Evolutionary conservation across 2,888 invertebrate genomes (phyloP).

Genomic region (Campoletis raptor): DNA sequence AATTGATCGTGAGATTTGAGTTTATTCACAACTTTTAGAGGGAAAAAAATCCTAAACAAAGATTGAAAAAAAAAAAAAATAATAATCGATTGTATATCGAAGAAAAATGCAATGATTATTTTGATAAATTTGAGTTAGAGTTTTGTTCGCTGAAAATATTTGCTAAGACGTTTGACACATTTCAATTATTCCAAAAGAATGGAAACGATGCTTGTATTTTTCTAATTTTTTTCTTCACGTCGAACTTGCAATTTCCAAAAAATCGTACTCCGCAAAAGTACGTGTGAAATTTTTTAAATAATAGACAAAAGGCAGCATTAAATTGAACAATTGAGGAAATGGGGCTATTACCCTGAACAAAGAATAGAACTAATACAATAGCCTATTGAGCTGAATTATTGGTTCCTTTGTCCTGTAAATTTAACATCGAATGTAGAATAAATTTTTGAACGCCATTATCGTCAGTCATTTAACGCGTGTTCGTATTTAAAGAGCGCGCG

Average conservation of each 20-base stretch:
- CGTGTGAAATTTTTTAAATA: background rate
- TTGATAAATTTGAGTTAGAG: no score
- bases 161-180: background rate
- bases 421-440: slow-evolving; percentile 75
- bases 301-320: background rate
- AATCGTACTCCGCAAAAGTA: background rate
- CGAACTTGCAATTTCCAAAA: background rate
- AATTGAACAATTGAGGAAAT: slow-evolving; percentile 10
- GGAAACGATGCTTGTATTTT: background rate
- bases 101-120: no score
- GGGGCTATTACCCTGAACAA: slow-evolving; percentile 63
- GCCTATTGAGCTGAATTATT: slow-evolving; percentile 80
- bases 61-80: no score
- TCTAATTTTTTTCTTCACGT: background rate
- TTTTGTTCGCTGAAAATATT: background rate
- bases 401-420: slow-evolving; percentile 80
- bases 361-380: slow-evolving; percentile 48
- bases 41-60: no score
- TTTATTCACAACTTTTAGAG: no score
- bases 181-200: background rate
- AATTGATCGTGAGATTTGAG: no score
- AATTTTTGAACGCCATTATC: slow-evolving; percentile 75
- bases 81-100: no score
- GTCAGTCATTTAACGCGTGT: slow-evolving; percentile 58
- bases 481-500: slow-evolving; percentile 72